These are phyloP conservation scores for Clarias macrocephalus DNA, from an alignment of 2,113 vertebrate species.

Conservation along the genomic window DNA sequence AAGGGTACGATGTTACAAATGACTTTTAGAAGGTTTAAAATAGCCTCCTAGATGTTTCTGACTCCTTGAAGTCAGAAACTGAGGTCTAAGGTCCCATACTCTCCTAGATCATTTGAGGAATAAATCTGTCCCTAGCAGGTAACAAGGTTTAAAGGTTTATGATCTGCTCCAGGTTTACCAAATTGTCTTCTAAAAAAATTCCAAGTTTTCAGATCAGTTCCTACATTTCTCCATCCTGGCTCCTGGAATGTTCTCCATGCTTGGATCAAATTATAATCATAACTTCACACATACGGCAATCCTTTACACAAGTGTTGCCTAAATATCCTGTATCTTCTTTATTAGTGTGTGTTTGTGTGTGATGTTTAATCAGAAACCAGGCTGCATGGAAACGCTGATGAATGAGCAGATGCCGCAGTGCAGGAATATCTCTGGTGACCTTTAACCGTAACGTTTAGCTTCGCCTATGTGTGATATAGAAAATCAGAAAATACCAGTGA, in stretches of 20 bases:
- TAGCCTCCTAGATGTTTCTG: not conserved
- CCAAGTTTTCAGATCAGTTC: not conserved
- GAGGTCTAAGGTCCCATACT: not conserved
- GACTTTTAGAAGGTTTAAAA: not conserved
- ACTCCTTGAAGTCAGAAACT: not conserved
- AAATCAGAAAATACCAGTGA: slow-evolving; percentile 5
- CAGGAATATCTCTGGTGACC: not conserved
- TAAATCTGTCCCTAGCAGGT: not conserved
- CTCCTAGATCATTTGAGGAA: not conserved
- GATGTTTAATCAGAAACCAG: not conserved
- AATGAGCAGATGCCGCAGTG: not conserved
- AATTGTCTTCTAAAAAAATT: not conserved
- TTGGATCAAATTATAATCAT: not conserved
- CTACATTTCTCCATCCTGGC: not conserved
- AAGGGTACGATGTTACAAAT: not conserved
- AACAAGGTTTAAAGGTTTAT: too few relatives aligned
- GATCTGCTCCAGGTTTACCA: not conserved
- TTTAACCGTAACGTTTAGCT: slow-evolving; percentile 3
- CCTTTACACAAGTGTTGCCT: not conserved
- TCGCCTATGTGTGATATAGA: slow-evolving; percentile 8
- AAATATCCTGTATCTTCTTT: not conserved
- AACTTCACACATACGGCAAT: not conserved
- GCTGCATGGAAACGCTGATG: not conserved
- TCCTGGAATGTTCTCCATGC: not conserved
- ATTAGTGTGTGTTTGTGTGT: not conserved